Base-by-base conservation (phyloP, 2,797 vertebrate genomes). In the Margarornis squamiger region DNA sequence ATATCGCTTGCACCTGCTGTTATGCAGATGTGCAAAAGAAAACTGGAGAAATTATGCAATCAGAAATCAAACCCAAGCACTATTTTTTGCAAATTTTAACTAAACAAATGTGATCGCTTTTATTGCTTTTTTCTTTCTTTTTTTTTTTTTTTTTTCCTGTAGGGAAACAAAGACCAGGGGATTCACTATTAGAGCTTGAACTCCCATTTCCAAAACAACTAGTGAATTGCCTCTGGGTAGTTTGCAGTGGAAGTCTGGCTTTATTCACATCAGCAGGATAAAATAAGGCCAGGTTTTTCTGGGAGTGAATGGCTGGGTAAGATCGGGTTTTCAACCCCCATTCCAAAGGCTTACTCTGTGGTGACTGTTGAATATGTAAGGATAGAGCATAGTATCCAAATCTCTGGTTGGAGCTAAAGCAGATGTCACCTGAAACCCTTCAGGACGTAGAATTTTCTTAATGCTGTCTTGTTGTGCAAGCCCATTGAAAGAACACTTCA, bases 401-500 rank as follows among this genome's bases (percentile, higher is more conserved):
- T 89, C 95, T 86, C 75, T 2, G 57, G 88, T 95, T 68, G 32
- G 97, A 97, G 96, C 96, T 96, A 93, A 91, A 83, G 89, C 79
- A 86, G 96, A 85, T 93, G 92, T 95, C 77, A 93, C 82, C 88
- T 91, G 92, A 91, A 97, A 96, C 93, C 77, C 88, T 94, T 79
- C 87, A 95, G 94, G 92, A 92, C 90, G 79, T 92, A 95, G 90
- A 96, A 97, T 94, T 96, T 97, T 96, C 94, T 95, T 95, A 97
- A 96, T 96, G 93, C 93, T 96, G 92, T 80, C 96, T 98, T 98
- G 98, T 98, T 97, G 90, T 96, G 86, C 48, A 43, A 97, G 97
- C 96, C 95, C 95, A 97, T 96, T 97, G 96, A 95, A 97, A 94
- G 94, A 96, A 95, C 97, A 98, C 98, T 98, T 98, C 98, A 98